Evolutionary conservation across 2,797 vertebrate species (phyloP), one percentile per base, ranked within the genome.

Genomic region (Notamacropus eugenii): DNA sequence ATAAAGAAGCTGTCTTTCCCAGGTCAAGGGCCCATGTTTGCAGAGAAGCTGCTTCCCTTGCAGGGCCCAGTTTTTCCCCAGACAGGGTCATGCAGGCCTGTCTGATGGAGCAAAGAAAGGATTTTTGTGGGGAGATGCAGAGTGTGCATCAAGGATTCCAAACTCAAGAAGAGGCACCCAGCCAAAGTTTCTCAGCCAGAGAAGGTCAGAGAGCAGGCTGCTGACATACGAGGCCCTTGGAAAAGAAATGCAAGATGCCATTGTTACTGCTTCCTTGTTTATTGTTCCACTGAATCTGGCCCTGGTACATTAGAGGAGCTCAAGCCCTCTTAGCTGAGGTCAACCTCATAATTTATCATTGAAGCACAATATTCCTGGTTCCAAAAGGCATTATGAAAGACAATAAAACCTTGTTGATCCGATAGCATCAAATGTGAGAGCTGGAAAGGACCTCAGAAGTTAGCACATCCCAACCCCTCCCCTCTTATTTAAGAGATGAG

Each of bases 21-120:
- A 91, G 95, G 96, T 97, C 97, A 97, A 94, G 92, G 96, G 62
- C 55, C 46, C 57, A 54, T 95, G 96, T 97, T 92, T 92, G 91
- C 54, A 92, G 93, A 91, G 93, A 93, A 93, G 59, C 94, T 95
- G 28, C 16, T 58, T 52, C 54, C 1, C 55, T n/a, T 4, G 3
- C 16, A 82, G 55, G 56, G 16, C 90, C 94, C 93, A 93, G 56
- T 54, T 94, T 40, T 12, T 54, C 74, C 50, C 29, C 91, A 34
- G 12, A 5, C n/a, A 31, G 54, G 95, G 87, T 96, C 9, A 0
- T 93, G 14, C 13, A n/a, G 58, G 93, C 34, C 93, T 27, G 56
- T 94, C 74, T 91, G 90, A 96, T 16, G n/a, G 54, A 54, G 4
- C 13, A 28, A 54, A 90, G 27, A 87, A 50, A 46, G 97, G 93